Evolutionary conservation across 1,140 invertebrate genomes (phyloP).

Genomic region (Ceratina australensis): DNA sequence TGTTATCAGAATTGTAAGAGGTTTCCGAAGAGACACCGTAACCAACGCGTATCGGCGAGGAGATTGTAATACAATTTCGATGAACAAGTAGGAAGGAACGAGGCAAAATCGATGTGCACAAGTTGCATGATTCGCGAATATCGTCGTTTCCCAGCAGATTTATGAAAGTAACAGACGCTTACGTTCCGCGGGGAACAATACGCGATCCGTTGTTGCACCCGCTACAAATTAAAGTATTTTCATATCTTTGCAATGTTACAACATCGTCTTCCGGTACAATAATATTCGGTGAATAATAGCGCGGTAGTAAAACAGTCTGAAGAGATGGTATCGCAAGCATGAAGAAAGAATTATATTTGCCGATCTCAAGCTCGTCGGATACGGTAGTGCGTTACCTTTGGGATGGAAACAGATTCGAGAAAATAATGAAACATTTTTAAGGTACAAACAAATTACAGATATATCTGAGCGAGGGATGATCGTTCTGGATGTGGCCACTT

Average conservation of each 20-base stretch:
- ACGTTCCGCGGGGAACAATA: no score
- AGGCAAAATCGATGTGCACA: no score
- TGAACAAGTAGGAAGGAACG: not conserved
- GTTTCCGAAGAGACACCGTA: not conserved
- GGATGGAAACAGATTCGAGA: conserved; percentile 28
- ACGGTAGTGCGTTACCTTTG: conserved; percentile 40
- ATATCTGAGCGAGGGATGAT: not conserved
- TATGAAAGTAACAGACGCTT: no score
- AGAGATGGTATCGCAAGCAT: conserved; percentile 2
- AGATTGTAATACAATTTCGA: not conserved
- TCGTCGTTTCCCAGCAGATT: no score
- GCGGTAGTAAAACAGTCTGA: conserved; percentile 33
- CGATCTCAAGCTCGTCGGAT: conserved; percentile 50
- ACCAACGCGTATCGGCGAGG: no score
- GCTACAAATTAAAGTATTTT: conserved; percentile 49
- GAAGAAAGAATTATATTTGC: conserved; percentile 34
- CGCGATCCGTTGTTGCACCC: no score
- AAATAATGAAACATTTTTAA: conserved; percentile 38
- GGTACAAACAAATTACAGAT: not conserved
- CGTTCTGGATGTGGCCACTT: no score
- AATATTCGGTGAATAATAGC: conserved; percentile 40
- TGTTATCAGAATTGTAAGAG: conserved; percentile 4
- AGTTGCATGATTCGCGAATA: no score
- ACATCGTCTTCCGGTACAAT: conserved; percentile 74
- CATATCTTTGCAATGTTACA: conserved; percentile 73